phyloP scores from a whole-genome alignment of 2,888 invertebrate species.

The Drosophila paracracens region DNA sequence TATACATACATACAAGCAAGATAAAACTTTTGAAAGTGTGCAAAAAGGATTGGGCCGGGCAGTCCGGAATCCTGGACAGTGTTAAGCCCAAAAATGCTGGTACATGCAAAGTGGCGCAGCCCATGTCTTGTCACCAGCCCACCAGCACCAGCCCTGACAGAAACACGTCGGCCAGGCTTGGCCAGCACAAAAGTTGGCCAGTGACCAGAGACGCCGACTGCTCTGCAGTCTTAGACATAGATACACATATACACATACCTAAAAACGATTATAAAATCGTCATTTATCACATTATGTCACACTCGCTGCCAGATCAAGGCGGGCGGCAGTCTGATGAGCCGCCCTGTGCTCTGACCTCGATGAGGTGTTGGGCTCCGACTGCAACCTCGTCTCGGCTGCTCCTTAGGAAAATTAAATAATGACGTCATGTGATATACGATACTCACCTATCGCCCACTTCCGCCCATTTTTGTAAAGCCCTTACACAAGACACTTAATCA shows the following conservation, averaged over 20 bases:
- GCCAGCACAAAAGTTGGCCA: slow-evolving; percentile 26
- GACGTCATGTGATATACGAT: slow-evolving; percentile 51
- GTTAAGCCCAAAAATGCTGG: slow-evolving; percentile 34
- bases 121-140: slow-evolving; percentile 24
- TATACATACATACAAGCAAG: slow-evolving; percentile 1
- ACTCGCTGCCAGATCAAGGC: slow-evolving; percentile 33
- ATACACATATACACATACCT: slow-evolving; percentile 4
- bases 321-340: slow-evolving; percentile 55
- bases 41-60: slow-evolving; percentile 42
- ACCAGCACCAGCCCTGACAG: slow-evolving; percentile 41
- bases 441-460: slow-evolving; percentile 16
- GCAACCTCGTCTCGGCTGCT: slow-evolving; percentile 5
- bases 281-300: slow-evolving; percentile 81
- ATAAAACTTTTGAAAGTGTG: slow-evolving; percentile 43
- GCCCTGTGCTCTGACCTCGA: slow-evolving; percentile 32
- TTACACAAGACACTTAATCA: slow-evolving; percentile 29
- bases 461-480: slow-evolving; percentile 36
- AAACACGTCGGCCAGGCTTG: slow-evolving; percentile 55
- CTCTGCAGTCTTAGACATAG: slow-evolving; percentile 3
- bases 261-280: slow-evolving; percentile 80
- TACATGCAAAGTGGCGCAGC: slow-evolving; percentile 39
- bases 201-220: neutral
- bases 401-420: slow-evolving; percentile 44
- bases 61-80: slow-evolving; percentile 1
- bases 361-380: slow-evolving; percentile 23